phyloP scores from a whole-genome alignment of 2,797 vertebrate species.

The Falco novaeseelandiae region DNA sequence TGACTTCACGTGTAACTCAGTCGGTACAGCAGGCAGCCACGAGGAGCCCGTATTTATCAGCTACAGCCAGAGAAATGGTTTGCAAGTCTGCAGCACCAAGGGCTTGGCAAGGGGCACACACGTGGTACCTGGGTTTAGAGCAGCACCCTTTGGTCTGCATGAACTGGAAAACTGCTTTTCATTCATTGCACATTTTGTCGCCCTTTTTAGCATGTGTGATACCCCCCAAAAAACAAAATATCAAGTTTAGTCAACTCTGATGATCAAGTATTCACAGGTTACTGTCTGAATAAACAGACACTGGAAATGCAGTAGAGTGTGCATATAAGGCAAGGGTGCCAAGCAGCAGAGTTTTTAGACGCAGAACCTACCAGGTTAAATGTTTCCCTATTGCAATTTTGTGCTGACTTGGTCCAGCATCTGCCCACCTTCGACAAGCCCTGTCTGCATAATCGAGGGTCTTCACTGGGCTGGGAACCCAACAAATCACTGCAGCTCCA shows the following conservation, averaged over 20 bases:
- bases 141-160: neutral
- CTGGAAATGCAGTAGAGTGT: neutral
- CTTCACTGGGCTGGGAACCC: neutral
- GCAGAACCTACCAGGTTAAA: neutral
- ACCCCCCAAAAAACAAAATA: neutral
- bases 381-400: neutral
- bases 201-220: neutral
- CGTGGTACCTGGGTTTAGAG: neutral
- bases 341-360: neutral
- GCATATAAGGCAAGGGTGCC: neutral
- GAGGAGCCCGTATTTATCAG: no score
- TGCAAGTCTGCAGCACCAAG: neutral
- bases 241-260: neutral
- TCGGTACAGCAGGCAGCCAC: accelerated
- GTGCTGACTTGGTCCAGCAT: neutral
- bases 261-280: neutral
- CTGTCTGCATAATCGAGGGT: neutral
- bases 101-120: neutral
- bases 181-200: neutral
- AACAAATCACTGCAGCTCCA: neutral
- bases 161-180: neutral
- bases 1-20: no score
- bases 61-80: no score
- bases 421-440: neutral
- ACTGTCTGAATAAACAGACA: neutral